phyloP scores from a whole-genome alignment of 2,888 invertebrate species.

The Sinhomidia bicolor region DNA sequence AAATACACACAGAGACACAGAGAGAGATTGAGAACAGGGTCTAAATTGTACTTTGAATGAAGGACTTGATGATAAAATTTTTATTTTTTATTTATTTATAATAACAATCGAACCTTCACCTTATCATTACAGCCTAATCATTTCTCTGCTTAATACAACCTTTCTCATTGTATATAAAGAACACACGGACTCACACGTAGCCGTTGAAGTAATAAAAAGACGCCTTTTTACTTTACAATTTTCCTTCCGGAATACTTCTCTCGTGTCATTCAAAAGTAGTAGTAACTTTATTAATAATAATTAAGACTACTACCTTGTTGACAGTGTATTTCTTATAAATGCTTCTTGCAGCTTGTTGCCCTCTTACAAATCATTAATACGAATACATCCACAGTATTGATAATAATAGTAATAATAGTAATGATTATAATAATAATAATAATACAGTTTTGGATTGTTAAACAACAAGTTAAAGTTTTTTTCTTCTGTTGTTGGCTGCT shows the following conservation, averaged over 20 bases:
- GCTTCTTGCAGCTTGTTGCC: neutral
- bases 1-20: neutral
- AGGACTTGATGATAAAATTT: conserved; percentile 58
- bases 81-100: neutral
- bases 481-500: too few species aligned
- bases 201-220: neutral
- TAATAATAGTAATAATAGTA: too few species aligned
- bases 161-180: too few species aligned
- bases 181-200: conserved; percentile 10
- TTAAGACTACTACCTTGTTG: conserved; percentile 20
- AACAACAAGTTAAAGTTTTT: too few species aligned
- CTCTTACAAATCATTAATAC: neutral
- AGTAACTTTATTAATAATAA: neutral
- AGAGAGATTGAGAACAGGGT: conserved; percentile 18
- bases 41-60: conserved; percentile 66
- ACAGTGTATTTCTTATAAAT: neutral
- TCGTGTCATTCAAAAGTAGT: neutral
- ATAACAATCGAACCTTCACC: neutral
- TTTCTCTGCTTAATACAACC: too few species aligned
- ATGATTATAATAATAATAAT: too few species aligned
- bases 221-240: neutral
- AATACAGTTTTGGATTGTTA: too few species aligned
- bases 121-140: neutral
- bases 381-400: neutral
- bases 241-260: neutral